Conservation (phyloP, 2,888 invertebrate species). For the Leptinotarsa rubiginosa region DNA sequence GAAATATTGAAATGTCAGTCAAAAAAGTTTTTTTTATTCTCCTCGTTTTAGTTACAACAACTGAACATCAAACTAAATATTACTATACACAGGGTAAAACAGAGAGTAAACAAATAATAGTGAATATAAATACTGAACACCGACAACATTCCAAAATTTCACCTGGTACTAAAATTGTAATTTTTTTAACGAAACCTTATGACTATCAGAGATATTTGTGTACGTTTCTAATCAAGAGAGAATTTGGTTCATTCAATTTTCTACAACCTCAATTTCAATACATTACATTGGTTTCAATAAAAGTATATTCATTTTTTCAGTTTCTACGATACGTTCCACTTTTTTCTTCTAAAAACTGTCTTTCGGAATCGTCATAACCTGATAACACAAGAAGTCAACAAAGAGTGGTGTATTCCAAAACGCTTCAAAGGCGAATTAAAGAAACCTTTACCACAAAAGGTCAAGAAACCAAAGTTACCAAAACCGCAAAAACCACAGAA, state of each 20-base stretch:
- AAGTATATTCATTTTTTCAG: slow-evolving; percentile 45
- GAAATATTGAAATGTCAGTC: too few relatives aligned
- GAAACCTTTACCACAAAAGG: slow-evolving; percentile 52
- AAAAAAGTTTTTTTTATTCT: too few relatives aligned
- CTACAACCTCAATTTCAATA: not conserved
- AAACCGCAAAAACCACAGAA: slow-evolving; percentile 52
- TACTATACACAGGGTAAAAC: too few relatives aligned
- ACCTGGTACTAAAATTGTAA: too few relatives aligned
- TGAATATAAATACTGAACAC: too few relatives aligned
- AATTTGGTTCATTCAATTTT: too few relatives aligned
- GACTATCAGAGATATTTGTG: too few relatives aligned
- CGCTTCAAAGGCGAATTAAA: slow-evolving; percentile 57
- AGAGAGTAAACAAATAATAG: too few relatives aligned
- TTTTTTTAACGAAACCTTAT: too few relatives aligned
- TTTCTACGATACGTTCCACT: slow-evolving; percentile 63
- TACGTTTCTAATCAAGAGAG: not conserved
- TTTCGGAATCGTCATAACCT: slow-evolving; percentile 57
- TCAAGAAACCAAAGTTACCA: slow-evolving; percentile 51
- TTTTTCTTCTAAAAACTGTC: slow-evolving; percentile 58
- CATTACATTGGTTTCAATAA: not conserved
- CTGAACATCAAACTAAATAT: too few relatives aligned
- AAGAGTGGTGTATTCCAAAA: slow-evolving; percentile 61
- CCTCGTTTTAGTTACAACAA: too few relatives aligned
- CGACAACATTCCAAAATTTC: too few relatives aligned
- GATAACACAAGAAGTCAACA: slow-evolving; percentile 60